Evolutionary conservation across 2,888 invertebrate genomes (phyloP), one percentile per base, ranked within the genome.

Genomic region (Hyposoter didymator): DNA sequence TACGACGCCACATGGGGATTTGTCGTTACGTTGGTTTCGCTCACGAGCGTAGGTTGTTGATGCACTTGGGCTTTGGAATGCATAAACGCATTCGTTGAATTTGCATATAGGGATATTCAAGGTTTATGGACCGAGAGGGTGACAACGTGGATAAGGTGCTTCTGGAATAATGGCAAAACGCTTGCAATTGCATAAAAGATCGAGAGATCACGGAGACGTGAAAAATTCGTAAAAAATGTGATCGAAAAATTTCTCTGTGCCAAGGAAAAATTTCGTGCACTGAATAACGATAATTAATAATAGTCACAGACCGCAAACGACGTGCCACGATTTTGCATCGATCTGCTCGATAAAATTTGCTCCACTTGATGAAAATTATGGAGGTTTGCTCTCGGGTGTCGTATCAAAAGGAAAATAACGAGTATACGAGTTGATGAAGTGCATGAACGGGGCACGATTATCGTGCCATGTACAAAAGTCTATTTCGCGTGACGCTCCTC

Each of bases 401-500:
- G n/a, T 39, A 66, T 66, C n/a, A 66, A 39, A n/a, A 39, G 39
- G 10, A 66, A 39, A 39, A 39, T 39, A n/a, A 66, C 3, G 39
- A 66, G 66, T 66, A n/a, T 66, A 19, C 19, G 39, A 59, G 59
- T 28, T 59, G 55, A 55, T 55, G 22, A 55, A 55, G 43, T 69
- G 22, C 70, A 47, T 49, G 47, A 47, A 45, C 19, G 32, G 66
- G 32, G 55, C 45, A 28, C 78, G 67, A 73, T 72, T 49, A 39
- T 49, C 69, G 14, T 55, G 59, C 28, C 28, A 59, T 28, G 59
- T 52, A 82, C 78, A 84, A 82, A 85, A 76, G 84, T 69, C 84
- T 76, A 85, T 76, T 81, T 92, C 89, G 91, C 92, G 92, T 92
- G 92, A 91, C 90, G 90, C 89, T 85, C 90, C 91, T 91, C 90